Conservation (phyloP, 1,140 invertebrate genomes). For the Vollenhovia emeryi region DNA sequence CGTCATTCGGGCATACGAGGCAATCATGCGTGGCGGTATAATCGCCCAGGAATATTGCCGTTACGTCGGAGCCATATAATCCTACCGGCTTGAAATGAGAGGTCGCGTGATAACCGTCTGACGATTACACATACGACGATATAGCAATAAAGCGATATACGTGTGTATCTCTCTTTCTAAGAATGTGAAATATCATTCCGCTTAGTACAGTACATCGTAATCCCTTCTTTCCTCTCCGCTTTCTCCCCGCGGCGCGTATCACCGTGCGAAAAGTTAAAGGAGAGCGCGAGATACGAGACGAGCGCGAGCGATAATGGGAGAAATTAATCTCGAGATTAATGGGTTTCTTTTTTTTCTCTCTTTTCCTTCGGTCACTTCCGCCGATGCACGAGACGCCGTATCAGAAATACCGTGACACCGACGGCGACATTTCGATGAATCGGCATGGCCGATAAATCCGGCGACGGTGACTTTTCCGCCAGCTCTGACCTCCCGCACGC, state of each 20-base stretch:
- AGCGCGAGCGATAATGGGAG: neutral
- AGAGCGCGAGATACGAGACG: neutral
- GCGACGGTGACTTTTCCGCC: conserved; percentile 45
- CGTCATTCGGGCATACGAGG: neutral
- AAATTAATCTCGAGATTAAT: neutral
- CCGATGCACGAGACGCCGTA: neutral
- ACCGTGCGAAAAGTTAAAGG: neutral
- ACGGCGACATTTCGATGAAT: conserved; percentile 57
- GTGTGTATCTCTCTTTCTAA: neutral
- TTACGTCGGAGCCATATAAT: conserved; percentile 25
- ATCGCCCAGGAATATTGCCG: conserved; percentile 24
- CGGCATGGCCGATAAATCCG: conserved; percentile 48
- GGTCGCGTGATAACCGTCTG: conserved; percentile 25
- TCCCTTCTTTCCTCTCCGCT: neutral
- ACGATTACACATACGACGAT: neutral
- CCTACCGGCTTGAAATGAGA: neutral
- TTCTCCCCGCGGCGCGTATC: neutral
- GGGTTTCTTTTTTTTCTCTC: too few species aligned
- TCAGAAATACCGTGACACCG: conserved; percentile 34
- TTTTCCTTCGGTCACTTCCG: too few species aligned
- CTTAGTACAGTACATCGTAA: neutral
- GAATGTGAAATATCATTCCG: neutral
- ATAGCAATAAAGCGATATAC: neutral
- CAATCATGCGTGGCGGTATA: conserved; percentile 19
- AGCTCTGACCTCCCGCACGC: conserved; percentile 51